Base-by-base conservation (phyloP, 2,113 vertebrate genomes). In the Neomonachus schauinslandi region DNA sequence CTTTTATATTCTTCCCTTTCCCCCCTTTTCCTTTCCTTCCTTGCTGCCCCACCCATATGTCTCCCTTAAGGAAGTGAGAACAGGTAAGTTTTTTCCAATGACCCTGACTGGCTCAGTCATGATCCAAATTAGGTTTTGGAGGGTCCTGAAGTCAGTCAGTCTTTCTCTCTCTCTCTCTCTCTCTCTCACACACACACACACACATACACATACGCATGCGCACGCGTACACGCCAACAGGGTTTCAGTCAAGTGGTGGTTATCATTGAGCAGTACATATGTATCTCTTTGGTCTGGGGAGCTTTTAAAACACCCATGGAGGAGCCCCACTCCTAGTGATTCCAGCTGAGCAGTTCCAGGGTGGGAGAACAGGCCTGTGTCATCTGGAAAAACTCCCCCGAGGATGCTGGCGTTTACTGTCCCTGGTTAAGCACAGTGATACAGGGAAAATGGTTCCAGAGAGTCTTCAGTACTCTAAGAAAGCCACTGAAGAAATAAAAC, bases 41-140 rank as follows among this genome's bases (percentile, higher is more conserved):
- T 21, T 39, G 9, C 24, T 65, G 89, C 15, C 12, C 6, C 33
- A 76, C 14, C 18, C 31, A 0, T 19, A 15, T 69, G 6, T n/a
- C 7, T 8, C 53, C 26, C 76, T 63, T 85, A 76, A 80, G 63
- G 59, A 89, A 39, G 7, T 9, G 22, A 61, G n/a, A 15, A 18
- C 87, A 97, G 97, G 84, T 96, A 92, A 97, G 96, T 97, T 92
- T 92, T 98, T 98, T 79, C 63, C 94, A 96, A 92, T 96, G 97
- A 98, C 96, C 97, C 93, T 97, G 96, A 94, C 93, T 97, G 89
- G 96, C 71, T 69, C n/a, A 89, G 33, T 84, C 95, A 88, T 95
- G 59, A 91, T 42, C 80, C 87, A 93, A 33, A 71, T 94, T 95
- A 69, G 55, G 86, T 65, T 94, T 28, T 42, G 21, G 87, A 93